Evolutionary conservation across 2,888 invertebrate species (phyloP).

Genomic region (Stictocephala bisonia): DNA sequence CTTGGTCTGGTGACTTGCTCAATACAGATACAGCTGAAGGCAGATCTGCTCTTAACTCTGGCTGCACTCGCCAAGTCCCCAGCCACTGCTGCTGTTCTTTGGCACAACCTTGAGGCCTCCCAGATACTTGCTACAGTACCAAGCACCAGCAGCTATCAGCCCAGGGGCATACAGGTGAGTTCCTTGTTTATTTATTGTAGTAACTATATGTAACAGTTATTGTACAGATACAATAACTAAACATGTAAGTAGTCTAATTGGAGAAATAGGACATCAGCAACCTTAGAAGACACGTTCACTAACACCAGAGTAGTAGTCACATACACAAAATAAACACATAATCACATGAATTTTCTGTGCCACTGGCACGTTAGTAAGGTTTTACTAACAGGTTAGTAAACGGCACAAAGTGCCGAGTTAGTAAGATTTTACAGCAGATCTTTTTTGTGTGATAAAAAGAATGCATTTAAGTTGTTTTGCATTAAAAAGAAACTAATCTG

Average conservation of each 20-base stretch:
- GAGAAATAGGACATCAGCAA: too few relatives aligned
- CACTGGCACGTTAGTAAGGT: too few relatives aligned
- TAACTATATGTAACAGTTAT: neutral
- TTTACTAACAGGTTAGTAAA: too few relatives aligned
- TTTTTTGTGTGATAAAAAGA: neutral
- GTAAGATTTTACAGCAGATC: neutral
- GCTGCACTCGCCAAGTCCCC: conserved; percentile 83
- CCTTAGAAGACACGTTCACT: too few relatives aligned
- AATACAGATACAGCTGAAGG: conserved; percentile 86
- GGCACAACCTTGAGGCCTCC: conserved; percentile 87
- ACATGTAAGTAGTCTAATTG: too few relatives aligned
- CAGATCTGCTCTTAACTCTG: conserved; percentile 81
- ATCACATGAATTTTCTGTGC: too few relatives aligned
- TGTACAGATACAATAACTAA: too few relatives aligned
- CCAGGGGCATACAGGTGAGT: conserved; percentile 64
- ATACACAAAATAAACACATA: too few relatives aligned
- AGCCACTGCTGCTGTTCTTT: conserved; percentile 82
- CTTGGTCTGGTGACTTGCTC: conserved; percentile 88
- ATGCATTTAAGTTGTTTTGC: neutral
- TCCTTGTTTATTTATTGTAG: too few relatives aligned
- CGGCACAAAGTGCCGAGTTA: too few relatives aligned
- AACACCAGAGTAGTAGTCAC: too few relatives aligned
- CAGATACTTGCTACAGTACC: conserved; percentile 80
- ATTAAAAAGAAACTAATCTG: too few relatives aligned
- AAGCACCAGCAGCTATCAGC: conserved; percentile 72